Base-by-base conservation (phyloP, 1,140 invertebrate genomes). In the Cotesia typhae region DNA sequence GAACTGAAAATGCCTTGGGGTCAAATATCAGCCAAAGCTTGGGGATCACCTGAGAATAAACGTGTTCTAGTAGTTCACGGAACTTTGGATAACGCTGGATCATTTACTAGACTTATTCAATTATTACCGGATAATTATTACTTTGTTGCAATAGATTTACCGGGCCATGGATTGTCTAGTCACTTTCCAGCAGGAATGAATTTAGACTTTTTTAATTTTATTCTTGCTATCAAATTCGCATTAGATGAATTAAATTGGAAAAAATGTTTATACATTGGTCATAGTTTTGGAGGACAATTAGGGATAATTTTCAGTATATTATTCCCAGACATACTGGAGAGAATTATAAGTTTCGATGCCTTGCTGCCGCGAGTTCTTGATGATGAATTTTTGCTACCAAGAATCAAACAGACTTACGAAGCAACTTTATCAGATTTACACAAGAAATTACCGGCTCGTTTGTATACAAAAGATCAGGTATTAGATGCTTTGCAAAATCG, bases 81-180 rank as follows among this genome's bases (percentile, higher is more conserved):
- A 1, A 73, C 80, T 14, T 76, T 87, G 69, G 92, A 92, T 77
- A 93, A 93, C 77, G 89, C 90, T 28, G 90, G 89, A 6, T 84
- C 89, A n/a, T 94, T 92, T 81, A 88, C 92, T 70, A 86, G 87
- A 20, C 83, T 94, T 4, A 86, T 92, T 51, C 83, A 88, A 17
- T 73, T 89, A 12, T 82, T 94, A 55, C 90, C 91, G 3, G 76
- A 81, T 57, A 77, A 84, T 2, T 90, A 88, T 76, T 91, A 90
- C 74, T 91, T 91, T 72, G 88, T 93, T 4, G 88, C 88, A 77
- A 83, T 93, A 37, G 92, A 94, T 81, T 84, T 93, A 72, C 92
- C 92, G 4, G 91, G 92, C 2, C 92, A 94, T 84, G 93, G 93
- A 2, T 84, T 83, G 9, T 94, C 92, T 4, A 90, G 90, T 67